Conservation (phyloP, 2,888 invertebrate genomes). For the Agonopterix subpropinquella region DNA sequence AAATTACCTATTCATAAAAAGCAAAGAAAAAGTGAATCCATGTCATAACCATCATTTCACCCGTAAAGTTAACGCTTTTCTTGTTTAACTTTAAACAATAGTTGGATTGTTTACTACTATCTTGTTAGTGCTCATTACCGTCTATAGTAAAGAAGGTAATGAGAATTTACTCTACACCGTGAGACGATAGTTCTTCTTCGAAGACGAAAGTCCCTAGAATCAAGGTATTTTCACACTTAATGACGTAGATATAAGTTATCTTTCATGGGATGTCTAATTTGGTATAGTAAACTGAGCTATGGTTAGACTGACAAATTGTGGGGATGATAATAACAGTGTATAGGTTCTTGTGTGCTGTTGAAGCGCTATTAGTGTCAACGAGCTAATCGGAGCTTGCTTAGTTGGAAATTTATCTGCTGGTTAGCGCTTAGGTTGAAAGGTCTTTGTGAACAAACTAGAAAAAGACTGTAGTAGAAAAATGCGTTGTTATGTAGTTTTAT, state of each 20-base stretch:
- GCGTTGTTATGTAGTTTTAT: no score
- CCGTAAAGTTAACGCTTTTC: conserved; percentile 15
- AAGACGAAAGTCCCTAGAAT: neutral
- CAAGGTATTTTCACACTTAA: no score
- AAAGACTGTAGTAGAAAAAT: neutral
- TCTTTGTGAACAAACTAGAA: neutral
- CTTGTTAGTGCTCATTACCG: conserved; percentile 23
- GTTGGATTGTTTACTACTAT: conserved; percentile 20
- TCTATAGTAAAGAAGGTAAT: conserved; percentile 30
- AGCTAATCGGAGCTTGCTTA: conserved; percentile 10
- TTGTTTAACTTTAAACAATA: conserved; percentile 37
- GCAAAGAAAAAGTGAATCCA: conserved; percentile 32
- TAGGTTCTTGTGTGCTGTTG: conserved; percentile 3
- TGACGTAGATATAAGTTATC: no score
- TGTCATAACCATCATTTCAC: conserved; percentile 28
- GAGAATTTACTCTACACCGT: conserved; percentile 13
- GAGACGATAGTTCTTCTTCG: neutral
- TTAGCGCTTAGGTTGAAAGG: neutral
- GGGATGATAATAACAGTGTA: conserved; percentile 27
- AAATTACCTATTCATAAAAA: conserved; percentile 30
- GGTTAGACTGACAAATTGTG: conserved; percentile 37
- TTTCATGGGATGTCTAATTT: no score
- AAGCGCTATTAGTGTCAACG: conserved; percentile 10
- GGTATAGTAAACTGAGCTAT: conserved; percentile 2
- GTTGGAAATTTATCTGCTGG: neutral